phyloP scores from a whole-genome alignment of 2,113 vertebrate species.

The Sylvietta virens region DNA sequence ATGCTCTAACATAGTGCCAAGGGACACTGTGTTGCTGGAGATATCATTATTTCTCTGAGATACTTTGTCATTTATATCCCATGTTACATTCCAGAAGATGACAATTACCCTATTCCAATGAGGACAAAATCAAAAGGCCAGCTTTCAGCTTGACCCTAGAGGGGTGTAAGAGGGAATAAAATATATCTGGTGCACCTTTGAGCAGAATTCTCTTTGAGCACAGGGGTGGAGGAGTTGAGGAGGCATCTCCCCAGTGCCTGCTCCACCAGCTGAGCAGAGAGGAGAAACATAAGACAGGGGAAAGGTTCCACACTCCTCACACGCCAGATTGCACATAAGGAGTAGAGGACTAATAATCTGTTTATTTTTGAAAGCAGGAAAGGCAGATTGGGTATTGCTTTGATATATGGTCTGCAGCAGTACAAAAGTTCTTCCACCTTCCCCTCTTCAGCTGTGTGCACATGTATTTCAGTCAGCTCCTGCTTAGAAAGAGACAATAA shows the following conservation, averaged over 20 bases:
- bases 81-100: background rate
- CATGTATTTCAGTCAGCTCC: background rate
- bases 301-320: background rate
- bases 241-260: background rate
- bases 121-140: slow-evolving; percentile 27
- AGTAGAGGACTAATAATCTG: background rate
- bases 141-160: slow-evolving; percentile 22
- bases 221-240: background rate
- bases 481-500: background rate
- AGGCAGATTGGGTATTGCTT: background rate
- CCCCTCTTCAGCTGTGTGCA: background rate
- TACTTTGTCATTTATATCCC: slow-evolving; percentile 28
- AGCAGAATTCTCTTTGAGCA: background rate
- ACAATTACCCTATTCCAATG: slow-evolving; percentile 18
- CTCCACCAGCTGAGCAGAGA: background rate
- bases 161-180: background rate
- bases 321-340: background rate
- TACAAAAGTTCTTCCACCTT: background rate
- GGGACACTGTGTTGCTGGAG: slow-evolving; percentile 51
- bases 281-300: background rate
- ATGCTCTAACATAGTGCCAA: slow-evolving; percentile 2
- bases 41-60: slow-evolving; percentile 55
- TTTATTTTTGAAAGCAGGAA: background rate
- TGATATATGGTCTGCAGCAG: background rate
- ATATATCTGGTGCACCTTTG: background rate